Base-by-base conservation (phyloP, 2,888 invertebrate species). In the Agonopterix heracliana region DNA sequence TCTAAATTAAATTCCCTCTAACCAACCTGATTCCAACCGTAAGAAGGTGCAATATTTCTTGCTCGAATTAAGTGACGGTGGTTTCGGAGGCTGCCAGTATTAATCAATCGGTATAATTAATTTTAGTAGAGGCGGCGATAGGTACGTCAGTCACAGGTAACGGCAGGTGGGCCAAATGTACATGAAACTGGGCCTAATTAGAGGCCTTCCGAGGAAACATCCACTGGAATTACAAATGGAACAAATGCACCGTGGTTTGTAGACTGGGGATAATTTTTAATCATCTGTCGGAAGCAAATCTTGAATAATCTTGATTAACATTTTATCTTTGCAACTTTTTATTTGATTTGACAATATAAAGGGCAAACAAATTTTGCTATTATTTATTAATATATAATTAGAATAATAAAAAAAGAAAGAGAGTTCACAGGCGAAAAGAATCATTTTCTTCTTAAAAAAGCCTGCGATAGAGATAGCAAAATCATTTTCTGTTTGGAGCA, bases 111-210 rank as follows among this genome's bases (percentile, higher is more conserved):
- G 64, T 66, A 74, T 82, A 83, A 87, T 87, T 86, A 87, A 86
- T 87, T 80, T 74, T 60, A 69, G 75, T 70, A 66, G 68, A 69
- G 63, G 70, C 71, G 77, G 69, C 74, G 78, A 76, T 81, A 78
- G 78, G 76, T 77, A 71, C 78, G 80, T 81, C 85, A 81, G 71
- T 51, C 65, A 64, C 85, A 84, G 41, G 41, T 41, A 72, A 67
- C 68, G 78, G 74, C 87, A 87, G 87, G 87, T 87, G 87, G 75
- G 63, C 68, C 78, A 81, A 86, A 85, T 87, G 78, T 82, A 84
- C 79, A 84, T 85, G 87, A 87, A 87, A 83, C 75, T 13, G 17
- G 58, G 66, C 59, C 70, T 79, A 77, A 78, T 80, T 78, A 81
- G 66, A 67, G 60, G 63, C 71, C 71, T 69, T 68, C 68, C 72